Conservation (phyloP, 1,140 invertebrate species). For the Pararge aegeria region DNA sequence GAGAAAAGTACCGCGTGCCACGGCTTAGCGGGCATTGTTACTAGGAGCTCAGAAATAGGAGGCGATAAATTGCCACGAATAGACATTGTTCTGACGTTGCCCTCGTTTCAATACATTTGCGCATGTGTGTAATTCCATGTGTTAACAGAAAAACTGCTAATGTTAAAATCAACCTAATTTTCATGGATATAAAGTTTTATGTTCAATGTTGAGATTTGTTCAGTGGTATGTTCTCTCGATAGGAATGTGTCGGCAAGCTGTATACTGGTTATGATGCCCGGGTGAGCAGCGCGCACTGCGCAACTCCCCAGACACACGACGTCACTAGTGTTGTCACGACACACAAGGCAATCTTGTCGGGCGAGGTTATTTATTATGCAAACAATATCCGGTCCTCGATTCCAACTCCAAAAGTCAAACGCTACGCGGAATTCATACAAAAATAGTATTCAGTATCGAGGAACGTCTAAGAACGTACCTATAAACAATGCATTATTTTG, state of each 20-base stretch:
- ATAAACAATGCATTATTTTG: neutral
- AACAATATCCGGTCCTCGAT: constrained; percentile 32
- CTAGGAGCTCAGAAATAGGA: constrained; percentile 49
- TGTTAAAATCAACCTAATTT: neutral
- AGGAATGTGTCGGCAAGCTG: constrained; percentile 46
- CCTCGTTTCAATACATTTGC: constrained; percentile 37
- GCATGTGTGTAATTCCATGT: constrained; percentile 30
- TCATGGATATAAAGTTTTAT: constrained; percentile 25
- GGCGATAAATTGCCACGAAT: constrained; percentile 18
- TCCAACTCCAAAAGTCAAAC: constrained; percentile 35
- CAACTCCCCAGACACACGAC: constrained; percentile 75
- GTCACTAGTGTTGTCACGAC: constrained; percentile 45
- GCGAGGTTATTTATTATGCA: constrained; percentile 39
- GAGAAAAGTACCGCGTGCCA: constrained; percentile 73
- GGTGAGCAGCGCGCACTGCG: constrained; percentile 75
- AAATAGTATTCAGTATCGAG: constrained; percentile 13
- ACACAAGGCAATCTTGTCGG: constrained; percentile 43
- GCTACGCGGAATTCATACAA: constrained; percentile 40
- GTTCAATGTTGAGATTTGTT: constrained; percentile 14
- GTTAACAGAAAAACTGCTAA: neutral
- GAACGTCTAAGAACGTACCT: neutral
- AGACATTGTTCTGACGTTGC: constrained; percentile 26
- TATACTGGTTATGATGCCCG: constrained; percentile 50
- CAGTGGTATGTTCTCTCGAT: constrained; percentile 23
- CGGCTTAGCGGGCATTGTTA: constrained; percentile 71